Evolutionary conservation across 37 sponge, comb jelly and placozoan species (phyloP), one percentile per base, ranked within the genome.

Genomic region (Haliclona indistincta): DNA sequence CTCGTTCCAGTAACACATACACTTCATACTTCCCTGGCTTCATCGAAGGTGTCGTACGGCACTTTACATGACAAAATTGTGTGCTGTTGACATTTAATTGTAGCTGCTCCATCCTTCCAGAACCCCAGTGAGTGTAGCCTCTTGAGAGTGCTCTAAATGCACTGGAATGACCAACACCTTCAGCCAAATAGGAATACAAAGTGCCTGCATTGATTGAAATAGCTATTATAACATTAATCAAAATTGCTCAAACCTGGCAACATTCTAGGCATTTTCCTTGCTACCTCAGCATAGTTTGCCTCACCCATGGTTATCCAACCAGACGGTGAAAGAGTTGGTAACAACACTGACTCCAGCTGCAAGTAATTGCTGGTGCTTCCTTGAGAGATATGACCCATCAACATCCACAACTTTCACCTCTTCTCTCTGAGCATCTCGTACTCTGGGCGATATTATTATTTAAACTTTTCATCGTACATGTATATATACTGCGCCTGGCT

Each of bases 141-240:
- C 63, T 13, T 13, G 29, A 40, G 10, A 63, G 47, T 17, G 77
- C 66, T 3, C 53, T 40, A 25, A 63, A 76, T 25, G 77, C 42
- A 45, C 67, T 65, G 5, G 49, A 4, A 2, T 44, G 52, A n/a
- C 77, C 8, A 13, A 35, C 43, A 64, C 47, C 19, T 6, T 37
- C 3, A 53, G 79, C 63, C 29, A 78, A 67, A 30, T 78, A 78
- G 0, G 79, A 36, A 35, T n/a, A n/a, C n/a, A n/a, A n/a, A n/a
- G n/a, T n/a, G n/a, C n/a, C n/a, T n/a, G n/a, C n/a, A 10, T 17
- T 17, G 51, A 47, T 17, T 17, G 13, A 47, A 17, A 17, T 47
- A 10, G 15, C 10, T 47, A 47, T 47, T 47, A 47, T 17, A 47
- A 17, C 15, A 47, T 47, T 17, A 10, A 10, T 47, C 13, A 15